phyloP scores from a whole-genome alignment of 2,113 vertebrate genomes.

The Hemicordylus capensis region DNA sequence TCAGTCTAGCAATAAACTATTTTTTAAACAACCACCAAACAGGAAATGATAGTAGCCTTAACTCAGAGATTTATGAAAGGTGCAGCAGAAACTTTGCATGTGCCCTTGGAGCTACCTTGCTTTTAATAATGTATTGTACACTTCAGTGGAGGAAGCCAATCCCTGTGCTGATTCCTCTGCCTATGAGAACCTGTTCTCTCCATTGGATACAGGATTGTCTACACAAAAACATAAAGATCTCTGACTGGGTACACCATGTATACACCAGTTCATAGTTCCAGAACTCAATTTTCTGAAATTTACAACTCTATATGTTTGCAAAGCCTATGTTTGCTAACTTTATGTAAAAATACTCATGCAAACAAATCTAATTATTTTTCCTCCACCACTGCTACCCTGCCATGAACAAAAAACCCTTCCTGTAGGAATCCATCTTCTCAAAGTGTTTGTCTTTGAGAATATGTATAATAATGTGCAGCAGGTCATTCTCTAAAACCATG shows the following conservation, averaged over 20 bases:
- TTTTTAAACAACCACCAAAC: not conserved
- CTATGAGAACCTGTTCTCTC: not conserved
- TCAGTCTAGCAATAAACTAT: not conserved
- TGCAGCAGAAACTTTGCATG: not conserved
- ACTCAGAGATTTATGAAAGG: not conserved
- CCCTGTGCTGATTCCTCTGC: not conserved
- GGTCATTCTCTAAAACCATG: constrained; percentile 9
- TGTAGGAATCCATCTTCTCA: constrained; percentile 8
- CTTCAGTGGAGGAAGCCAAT: not conserved
- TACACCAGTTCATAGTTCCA: not conserved
- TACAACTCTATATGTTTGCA: not conserved
- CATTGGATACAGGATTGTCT: not conserved
- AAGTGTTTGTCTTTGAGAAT: not conserved
- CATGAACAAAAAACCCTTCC: not conserved
- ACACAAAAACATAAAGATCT: not conserved
- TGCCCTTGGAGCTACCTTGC: not conserved
- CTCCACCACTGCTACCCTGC: not conserved
- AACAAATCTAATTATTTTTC: not conserved
- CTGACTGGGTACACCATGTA: too few relatives aligned
- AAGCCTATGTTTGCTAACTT: not conserved
- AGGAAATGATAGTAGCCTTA: not conserved
- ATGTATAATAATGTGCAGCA: not conserved
- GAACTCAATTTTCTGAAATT: not conserved
- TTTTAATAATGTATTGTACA: not conserved
- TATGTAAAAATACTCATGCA: not conserved